These are phyloP conservation scores for Notodonta dromedarius DNA, from an alignment of 2,888 invertebrate species.

Conservation along the genomic window DNA sequence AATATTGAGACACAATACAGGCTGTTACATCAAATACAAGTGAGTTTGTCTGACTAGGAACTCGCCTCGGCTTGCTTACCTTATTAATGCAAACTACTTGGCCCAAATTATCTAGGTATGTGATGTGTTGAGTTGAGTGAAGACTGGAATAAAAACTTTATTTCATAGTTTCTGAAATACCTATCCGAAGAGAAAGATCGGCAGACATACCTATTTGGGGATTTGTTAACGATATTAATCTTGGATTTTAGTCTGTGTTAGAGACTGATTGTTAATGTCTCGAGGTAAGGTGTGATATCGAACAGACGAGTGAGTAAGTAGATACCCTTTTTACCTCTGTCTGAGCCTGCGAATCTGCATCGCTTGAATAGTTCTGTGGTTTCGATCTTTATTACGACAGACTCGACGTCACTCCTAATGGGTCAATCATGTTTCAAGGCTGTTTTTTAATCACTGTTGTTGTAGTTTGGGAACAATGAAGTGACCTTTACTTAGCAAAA, in stretches of 20 bases:
- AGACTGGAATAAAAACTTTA: not conserved
- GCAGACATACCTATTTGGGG: no score
- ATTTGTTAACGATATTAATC: no score
- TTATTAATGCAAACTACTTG: no score
- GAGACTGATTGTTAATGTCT: no score
- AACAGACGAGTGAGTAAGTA: no score
- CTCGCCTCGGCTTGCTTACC: no score
- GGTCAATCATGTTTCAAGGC: conserved; percentile 2
- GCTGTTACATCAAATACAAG: conserved; percentile 7
- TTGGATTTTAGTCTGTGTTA: no score
- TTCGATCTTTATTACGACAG: not conserved
- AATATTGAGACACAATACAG: conserved; percentile 9
- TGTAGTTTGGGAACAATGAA: not conserved
- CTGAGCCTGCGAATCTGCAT: not conserved
- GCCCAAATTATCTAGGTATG: not conserved
- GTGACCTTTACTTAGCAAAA: no score
- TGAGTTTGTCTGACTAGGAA: not conserved
- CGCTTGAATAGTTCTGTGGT: not conserved
- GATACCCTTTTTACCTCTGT: no score
- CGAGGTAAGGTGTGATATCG: no score
- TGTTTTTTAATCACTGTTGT: not conserved
- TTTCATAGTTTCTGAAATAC: no score
- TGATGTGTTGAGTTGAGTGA: not conserved
- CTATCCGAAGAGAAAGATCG: no score
- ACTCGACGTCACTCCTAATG: not conserved